Base-by-base conservation (phyloP, 2,113 vertebrate genomes). In the Alouatta palliata region DNA sequence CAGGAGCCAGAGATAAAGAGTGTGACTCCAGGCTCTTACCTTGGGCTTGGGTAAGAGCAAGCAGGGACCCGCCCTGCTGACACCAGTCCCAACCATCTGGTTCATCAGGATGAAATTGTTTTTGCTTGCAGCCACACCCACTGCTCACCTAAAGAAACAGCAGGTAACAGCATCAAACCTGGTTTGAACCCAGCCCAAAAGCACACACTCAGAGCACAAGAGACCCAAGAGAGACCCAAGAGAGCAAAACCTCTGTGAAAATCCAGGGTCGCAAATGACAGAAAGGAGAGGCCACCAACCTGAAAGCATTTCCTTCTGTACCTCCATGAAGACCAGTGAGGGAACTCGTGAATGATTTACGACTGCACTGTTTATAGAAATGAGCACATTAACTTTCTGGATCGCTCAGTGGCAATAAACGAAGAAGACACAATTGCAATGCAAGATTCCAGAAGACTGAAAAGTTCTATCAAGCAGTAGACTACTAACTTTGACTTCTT, bases 1-100 rank as follows among this genome's bases (percentile, higher is more conserved):
- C 97, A 97, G 92, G 91, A 92, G 45, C 70, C n/a, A 68, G 32
- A 94, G 96, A 97, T 86, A 95, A 98, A 98, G 91, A 79, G 43
- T 76, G 43, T 96, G 97, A 91, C 98, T 98, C 77, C 81, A 19
- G 98, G 97, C 94, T 87, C 96, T 98, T 0, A 0, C 87, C 75
- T 96, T 2, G 14, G 92, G 94, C 79, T 23, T 92, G 89, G 91
- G 95, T 85, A 96, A 96, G 71, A 96, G 20, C 27, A 5, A 87
- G 94, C 81, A 32, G n/a, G 76, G 90, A 91, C 91, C 71, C 89
- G 8, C 93, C 97, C 96, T 82, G 86, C 95, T 97, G 95, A 98
- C 98, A 90, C 3, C 1, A 11, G 92, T 52, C 97, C 47, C 43
- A 90, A 90, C 58, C n/a, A 88, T 97, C 98, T 97, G 93, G 96